These are phyloP conservation scores for Acinonyx jubatus DNA, from an alignment of 2,113 vertebrate species.

Conservation along the genomic window DNA sequence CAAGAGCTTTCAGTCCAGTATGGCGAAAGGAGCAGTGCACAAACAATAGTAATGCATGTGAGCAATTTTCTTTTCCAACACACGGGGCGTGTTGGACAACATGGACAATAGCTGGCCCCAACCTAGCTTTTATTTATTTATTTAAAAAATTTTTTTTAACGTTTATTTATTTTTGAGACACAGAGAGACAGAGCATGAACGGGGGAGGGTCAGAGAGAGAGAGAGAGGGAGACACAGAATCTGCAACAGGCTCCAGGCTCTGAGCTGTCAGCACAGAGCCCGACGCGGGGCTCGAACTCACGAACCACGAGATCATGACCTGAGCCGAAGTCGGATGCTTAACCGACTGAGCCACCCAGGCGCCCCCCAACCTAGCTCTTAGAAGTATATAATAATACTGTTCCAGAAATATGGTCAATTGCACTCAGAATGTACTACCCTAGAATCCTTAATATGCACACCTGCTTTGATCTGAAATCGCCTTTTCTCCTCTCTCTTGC, in stretches of 20 bases:
- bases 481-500: background rate
- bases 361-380: background rate
- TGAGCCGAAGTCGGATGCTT: too few species aligned
- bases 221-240: too few species aligned
- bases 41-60: background rate
- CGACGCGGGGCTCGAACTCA: too few species aligned
- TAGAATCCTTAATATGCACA: background rate
- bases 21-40: background rate
- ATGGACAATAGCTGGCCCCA: background rate
- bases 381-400: rapidly evolving
- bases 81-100: background rate
- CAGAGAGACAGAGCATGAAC: too few species aligned
- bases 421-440: background rate
- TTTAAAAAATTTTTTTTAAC: too few species aligned
- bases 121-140: background rate
- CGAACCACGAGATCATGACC: too few species aligned
- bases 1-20: background rate
- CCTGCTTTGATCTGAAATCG: background rate
- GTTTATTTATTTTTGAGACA: too few species aligned
- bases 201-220: too few species aligned
- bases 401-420: background rate
- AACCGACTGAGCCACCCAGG: too few species aligned
- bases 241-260: too few species aligned
- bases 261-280: too few species aligned
- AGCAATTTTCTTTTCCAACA: background rate